A percentile compares a stretch with the other conserved stretches of the same genome.
Evolutionary conservation across 2,888 invertebrate species (phyloP).

Genomic region (Agrochola circellaris): DNA sequence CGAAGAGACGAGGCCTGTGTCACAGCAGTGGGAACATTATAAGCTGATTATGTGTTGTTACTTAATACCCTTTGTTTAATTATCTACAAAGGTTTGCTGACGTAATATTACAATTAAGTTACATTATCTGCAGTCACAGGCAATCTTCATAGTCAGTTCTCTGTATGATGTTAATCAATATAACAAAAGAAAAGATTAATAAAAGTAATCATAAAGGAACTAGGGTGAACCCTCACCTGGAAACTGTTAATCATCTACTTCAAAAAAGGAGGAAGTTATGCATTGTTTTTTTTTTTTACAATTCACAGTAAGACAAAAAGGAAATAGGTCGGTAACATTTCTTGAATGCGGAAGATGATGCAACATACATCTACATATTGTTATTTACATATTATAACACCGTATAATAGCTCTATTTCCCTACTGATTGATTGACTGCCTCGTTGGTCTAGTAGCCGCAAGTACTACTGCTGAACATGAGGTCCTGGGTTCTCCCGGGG

Average conservation of each 20-base stretch:
- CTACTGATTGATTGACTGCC: no score
- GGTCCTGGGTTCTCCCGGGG: no score
- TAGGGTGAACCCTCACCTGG: neutral
- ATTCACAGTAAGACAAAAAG: neutral
- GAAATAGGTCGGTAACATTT: neutral
- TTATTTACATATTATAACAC: no score
- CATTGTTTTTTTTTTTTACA: neutral
- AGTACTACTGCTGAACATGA: no score
- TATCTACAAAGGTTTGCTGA: slow-evolving; percentile 16
- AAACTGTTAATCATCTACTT: neutral
- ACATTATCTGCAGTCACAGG: neutral
- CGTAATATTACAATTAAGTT: slow-evolving; percentile 1
- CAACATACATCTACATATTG: no score
- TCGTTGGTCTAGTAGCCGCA: no score
- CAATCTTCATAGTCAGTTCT: neutral
- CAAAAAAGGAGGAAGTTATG: neutral
- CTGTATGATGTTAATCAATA: neutral
- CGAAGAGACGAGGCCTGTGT: no score
- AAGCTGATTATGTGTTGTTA: no score
- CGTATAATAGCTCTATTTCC: no score
- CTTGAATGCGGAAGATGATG: no score
- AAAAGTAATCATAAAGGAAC: neutral
- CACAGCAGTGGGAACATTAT: no score
- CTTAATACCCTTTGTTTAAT: no score
- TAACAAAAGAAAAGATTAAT: neutral